phyloP scores from a whole-genome alignment of 2,113 vertebrate genomes.

The Acanthochromis polyacanthus region DNA sequence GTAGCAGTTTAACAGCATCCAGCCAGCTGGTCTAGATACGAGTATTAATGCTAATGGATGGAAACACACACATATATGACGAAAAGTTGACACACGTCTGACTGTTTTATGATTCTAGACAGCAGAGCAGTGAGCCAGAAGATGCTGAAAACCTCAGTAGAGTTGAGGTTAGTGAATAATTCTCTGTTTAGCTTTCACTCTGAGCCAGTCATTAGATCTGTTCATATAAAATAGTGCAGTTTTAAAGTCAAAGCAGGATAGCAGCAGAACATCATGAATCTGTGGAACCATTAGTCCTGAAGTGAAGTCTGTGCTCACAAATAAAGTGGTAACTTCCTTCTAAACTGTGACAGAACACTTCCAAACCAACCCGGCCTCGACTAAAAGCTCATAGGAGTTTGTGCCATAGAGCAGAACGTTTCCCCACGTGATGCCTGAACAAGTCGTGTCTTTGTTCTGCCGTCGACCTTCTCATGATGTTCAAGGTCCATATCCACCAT shows the following conservation, averaged over 20 bases:
- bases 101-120: too few species aligned
- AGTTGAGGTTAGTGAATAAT: too few species aligned
- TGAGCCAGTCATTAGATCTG: too few species aligned
- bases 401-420: slow-evolving; percentile 8
- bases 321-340: not conserved
- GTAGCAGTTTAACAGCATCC: too few species aligned
- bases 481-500: not conserved
- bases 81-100: too few species aligned
- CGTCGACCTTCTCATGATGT: not conserved
- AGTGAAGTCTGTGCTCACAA: slow-evolving; percentile 1
- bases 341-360: slow-evolving; percentile 6
- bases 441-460: not conserved
- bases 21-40: too few species aligned
- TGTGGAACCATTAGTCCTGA: slow-evolving; percentile 3
- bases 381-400: not conserved
- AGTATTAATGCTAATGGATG: too few species aligned
- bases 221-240: too few species aligned
- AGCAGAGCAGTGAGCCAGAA: too few species aligned
- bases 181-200: too few species aligned
- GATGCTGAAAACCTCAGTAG: too few species aligned
- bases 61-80: too few species aligned
- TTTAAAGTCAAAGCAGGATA: not conserved
- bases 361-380: not conserved
- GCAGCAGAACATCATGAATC: not conserved
- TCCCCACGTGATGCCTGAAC: not conserved